Conservation (phyloP, 2,113 vertebrate species). For the Thermophis baileyi region DNA sequence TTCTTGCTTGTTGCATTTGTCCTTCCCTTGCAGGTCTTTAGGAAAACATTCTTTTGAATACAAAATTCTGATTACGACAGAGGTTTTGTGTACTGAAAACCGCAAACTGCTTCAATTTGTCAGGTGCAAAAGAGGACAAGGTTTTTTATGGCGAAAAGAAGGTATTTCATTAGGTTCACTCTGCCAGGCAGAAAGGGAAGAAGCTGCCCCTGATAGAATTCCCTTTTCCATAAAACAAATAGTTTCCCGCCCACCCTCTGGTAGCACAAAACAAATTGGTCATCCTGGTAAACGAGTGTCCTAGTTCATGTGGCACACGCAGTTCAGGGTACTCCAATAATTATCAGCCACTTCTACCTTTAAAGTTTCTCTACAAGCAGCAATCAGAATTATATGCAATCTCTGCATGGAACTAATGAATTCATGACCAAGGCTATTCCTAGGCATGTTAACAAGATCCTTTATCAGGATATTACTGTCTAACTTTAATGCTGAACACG, state of each 20-base stretch:
- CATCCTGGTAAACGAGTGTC: not conserved
- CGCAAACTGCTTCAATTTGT: not conserved
- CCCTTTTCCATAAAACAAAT: not conserved
- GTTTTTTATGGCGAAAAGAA: not conserved
- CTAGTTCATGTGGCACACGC: not conserved
- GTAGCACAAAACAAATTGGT: not conserved
- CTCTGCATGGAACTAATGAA: constrained; percentile 65
- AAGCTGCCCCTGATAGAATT: not conserved
- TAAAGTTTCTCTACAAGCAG: constrained; percentile 61
- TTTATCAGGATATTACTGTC: constrained; percentile 31
- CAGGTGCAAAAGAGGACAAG: not conserved
- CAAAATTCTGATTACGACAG: not conserved
- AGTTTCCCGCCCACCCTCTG: not conserved
- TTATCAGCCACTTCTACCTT: constrained; percentile 41
- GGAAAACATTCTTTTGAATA: not conserved
- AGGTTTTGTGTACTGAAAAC: not conserved
- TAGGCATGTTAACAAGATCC: constrained; percentile 35
- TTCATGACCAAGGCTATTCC: constrained; percentile 55
- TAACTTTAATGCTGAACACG: constrained; percentile 47
- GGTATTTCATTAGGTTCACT: not conserved
- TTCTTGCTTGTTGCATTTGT: not conserved
- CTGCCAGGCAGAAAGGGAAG: not conserved
- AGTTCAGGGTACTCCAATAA: constrained; percentile 50
- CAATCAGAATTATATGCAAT: constrained; percentile 59
- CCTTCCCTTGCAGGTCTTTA: not conserved